phyloP scores from a whole-genome alignment of 2,113 vertebrate genomes.

The Columba livia region DNA sequence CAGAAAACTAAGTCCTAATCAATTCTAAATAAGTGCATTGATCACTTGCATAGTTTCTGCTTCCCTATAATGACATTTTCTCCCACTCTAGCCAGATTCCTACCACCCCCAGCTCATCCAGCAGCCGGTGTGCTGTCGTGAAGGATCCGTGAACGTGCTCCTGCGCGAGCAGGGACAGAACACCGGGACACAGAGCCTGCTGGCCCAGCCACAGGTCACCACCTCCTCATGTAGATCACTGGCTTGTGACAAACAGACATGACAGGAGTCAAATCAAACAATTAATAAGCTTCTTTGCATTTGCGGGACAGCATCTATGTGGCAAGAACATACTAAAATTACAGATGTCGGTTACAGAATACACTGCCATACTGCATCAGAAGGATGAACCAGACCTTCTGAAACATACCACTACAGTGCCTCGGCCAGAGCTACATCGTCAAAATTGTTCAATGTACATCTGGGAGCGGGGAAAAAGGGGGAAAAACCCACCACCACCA shows the following conservation, averaged over 20 bases:
- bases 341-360: neutral
- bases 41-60: neutral
- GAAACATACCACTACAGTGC: neutral
- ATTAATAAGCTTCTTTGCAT: neutral
- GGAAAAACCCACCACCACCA: no score
- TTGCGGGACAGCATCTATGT: neutral
- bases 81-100: neutral
- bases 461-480: neutral
- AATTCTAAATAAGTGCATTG: neutral
- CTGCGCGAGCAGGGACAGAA: neutral
- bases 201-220: neutral
- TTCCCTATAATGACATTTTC: neutral
- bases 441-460: neutral
- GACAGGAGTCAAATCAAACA: neutral
- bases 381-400: neutral
- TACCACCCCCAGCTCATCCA: rapidly evolving
- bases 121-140: neutral
- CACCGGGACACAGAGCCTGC: neutral
- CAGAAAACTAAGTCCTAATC: neutral
- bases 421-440: neutral
- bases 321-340: neutral
- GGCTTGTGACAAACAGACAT: neutral
- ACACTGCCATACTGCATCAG: neutral
- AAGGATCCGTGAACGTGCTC: neutral
- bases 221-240: neutral